Evolutionary conservation across 2,888 invertebrate species (phyloP).

Genomic region (Hyles lineata): DNA sequence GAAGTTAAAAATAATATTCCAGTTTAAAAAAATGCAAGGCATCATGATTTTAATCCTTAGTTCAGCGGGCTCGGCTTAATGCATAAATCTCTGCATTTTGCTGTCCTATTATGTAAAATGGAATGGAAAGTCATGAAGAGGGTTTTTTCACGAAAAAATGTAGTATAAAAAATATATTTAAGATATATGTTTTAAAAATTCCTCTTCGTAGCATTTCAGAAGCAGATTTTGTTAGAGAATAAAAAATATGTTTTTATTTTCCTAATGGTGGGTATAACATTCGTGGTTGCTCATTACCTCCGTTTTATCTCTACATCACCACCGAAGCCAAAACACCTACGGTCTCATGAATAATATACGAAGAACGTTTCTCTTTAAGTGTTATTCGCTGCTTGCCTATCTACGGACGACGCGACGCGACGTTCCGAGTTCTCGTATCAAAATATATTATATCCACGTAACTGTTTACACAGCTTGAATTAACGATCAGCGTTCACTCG

Average conservation of each 20-base stretch:
- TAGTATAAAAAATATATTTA: neutral
- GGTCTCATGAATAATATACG: constrained; percentile 5
- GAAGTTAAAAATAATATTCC: no score
- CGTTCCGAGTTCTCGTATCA: neutral
- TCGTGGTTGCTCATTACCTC: neutral
- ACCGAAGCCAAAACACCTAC: neutral
- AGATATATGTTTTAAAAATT: no score
- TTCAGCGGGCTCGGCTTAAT: neutral
- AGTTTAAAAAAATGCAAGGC: neutral
- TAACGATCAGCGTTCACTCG: neutral
- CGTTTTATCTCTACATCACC: neutral
- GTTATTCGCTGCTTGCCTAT: constrained; percentile 2
- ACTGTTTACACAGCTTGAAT: constrained; percentile 18
- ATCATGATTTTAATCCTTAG: neutral
- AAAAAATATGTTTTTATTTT: neutral
- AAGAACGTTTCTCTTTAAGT: constrained; percentile 1
- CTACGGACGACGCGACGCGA: neutral
- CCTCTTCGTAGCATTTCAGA: neutral
- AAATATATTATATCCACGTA: constrained; percentile 13
- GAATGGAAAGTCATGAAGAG: neutral
- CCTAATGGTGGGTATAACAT: neutral
- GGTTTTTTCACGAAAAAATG: neutral
- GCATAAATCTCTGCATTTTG: constrained; percentile 1
- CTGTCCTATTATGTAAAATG: neutral
- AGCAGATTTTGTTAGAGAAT: neutral